Evolutionary conservation across 2,797 vertebrate genomes (phyloP).

Genomic region (Silurus lanzhouensis): DNA sequence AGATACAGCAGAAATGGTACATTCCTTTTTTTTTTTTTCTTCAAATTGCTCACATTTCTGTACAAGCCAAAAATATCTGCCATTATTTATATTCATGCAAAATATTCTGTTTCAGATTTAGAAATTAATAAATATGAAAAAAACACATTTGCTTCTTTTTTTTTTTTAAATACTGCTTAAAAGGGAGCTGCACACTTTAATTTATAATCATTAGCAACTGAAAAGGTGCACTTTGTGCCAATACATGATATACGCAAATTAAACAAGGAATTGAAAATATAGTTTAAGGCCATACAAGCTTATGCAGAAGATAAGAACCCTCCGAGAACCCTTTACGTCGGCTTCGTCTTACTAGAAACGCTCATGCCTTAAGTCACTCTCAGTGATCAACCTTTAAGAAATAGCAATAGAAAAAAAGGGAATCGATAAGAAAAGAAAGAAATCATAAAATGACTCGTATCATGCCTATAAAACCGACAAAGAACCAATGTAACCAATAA

Average conservation of each 20-base stretch:
- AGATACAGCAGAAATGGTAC: slow-evolving; percentile 95
- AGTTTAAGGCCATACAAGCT: slow-evolving; percentile 89
- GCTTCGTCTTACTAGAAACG: slow-evolving; percentile 62
- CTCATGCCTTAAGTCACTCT: slow-evolving; percentile 51
- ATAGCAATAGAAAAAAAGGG: slow-evolving; percentile 25
- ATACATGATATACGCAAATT: slow-evolving; percentile 79
- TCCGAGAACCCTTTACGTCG: slow-evolving; percentile 61
- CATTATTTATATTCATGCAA: slow-evolving; percentile 91
- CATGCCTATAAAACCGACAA: slow-evolving; percentile 52
- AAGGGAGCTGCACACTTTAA: slow-evolving; percentile 71
- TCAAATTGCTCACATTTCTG: slow-evolving; percentile 86
- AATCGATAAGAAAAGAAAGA: slow-evolving; percentile 20
- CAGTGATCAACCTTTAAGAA: slow-evolving; percentile 24
- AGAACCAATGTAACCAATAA: slow-evolving; percentile 43
- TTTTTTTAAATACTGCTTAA: slow-evolving; percentile 65
- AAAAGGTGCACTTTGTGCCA: slow-evolving; percentile 85
- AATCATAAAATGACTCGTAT: slow-evolving; percentile 31
- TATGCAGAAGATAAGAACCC: slow-evolving; percentile 70
- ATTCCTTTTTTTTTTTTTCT: slow-evolving; percentile 87
- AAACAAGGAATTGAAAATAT: slow-evolving; percentile 71
- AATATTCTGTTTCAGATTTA: slow-evolving; percentile 80
- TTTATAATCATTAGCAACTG: slow-evolving; percentile 74
- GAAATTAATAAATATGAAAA: slow-evolving; percentile 76
- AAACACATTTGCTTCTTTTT: slow-evolving; percentile 66
- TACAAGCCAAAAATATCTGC: slow-evolving; percentile 96